These are phyloP conservation scores for Amphiprion percula DNA, from an alignment of 2,113 vertebrate species.

Conservation along the genomic window DNA sequence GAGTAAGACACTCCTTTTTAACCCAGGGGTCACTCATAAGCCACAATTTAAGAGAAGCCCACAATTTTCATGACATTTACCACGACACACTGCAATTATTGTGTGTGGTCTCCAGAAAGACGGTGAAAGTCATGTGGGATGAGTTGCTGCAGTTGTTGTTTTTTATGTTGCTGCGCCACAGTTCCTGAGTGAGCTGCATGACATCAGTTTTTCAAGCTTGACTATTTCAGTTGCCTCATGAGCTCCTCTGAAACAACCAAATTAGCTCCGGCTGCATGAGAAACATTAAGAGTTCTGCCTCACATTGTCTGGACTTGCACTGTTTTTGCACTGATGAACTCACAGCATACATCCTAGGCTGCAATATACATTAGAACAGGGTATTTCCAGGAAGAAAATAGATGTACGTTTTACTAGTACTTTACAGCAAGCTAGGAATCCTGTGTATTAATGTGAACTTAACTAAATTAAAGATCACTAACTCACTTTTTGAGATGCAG, in stretches of 20 bases:
- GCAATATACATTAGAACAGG: neutral
- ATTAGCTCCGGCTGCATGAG: slow-evolving; percentile 58
- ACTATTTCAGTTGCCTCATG: slow-evolving; percentile 61
- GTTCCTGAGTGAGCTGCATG: slow-evolving; percentile 52
- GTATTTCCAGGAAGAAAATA: too few relatives aligned
- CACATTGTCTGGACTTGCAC: slow-evolving; percentile 17
- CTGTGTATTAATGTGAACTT: too few relatives aligned
- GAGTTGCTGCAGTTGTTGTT: slow-evolving; percentile 55
- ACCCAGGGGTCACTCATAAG: slow-evolving; percentile 17
- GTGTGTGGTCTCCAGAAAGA: slow-evolving; percentile 67
- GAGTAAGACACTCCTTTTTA: slow-evolving; percentile 39
- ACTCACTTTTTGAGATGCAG: too few relatives aligned
- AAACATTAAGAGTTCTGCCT: slow-evolving; percentile 26
- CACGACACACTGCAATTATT: slow-evolving; percentile 65
- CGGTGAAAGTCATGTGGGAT: slow-evolving; percentile 46
- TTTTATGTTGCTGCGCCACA: slow-evolving; percentile 28
- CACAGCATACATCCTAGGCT: neutral
- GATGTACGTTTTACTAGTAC: too few relatives aligned
- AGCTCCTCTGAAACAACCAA: slow-evolving; percentile 22
- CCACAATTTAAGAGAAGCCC: slow-evolving; percentile 52
- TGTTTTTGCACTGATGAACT: slow-evolving; percentile 11
- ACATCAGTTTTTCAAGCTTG: slow-evolving; percentile 65
- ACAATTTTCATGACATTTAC: slow-evolving; percentile 58
- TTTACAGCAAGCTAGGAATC: too few relatives aligned
- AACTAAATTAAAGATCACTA: too few relatives aligned